These are phyloP conservation scores for Rhagium mordax DNA, from an alignment of 2,888 invertebrate genomes.

Conservation along the genomic window DNA sequence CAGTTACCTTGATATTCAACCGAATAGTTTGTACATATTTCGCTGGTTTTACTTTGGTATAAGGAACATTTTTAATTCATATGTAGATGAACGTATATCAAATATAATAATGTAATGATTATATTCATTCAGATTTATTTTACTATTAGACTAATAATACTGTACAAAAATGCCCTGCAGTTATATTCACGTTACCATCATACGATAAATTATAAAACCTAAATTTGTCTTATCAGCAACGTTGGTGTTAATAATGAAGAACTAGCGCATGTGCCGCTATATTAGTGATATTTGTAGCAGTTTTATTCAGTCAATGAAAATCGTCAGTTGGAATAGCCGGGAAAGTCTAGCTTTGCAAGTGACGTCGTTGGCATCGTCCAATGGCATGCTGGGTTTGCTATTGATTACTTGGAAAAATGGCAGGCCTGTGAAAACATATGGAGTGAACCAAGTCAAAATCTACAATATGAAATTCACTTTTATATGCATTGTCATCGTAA, in stretches of 20 bases:
- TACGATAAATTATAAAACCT: conserved; percentile 10
- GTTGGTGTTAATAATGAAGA: conserved; percentile 36
- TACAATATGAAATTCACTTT: conserved; percentile 65
- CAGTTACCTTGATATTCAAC: too few species aligned
- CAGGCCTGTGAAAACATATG: conserved; percentile 67
- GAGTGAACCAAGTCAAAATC: conserved; percentile 60
- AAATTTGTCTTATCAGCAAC: conserved; percentile 36
- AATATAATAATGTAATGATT: too few species aligned
- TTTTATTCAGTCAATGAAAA: conserved; percentile 53
- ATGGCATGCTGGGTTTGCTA: conserved; percentile 64
- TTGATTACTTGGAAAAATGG: conserved; percentile 67
- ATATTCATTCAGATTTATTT: not conserved
- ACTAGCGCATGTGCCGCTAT: conserved; percentile 54
- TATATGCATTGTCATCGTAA: conserved; percentile 62
- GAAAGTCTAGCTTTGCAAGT: conserved; percentile 49
- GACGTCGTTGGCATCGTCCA: conserved; percentile 61
- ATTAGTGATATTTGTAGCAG: conserved; percentile 44
- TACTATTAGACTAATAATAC: not conserved
- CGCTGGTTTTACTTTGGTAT: too few species aligned
- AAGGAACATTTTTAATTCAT: too few species aligned
- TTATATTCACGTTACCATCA: not conserved
- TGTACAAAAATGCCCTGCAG: not conserved
- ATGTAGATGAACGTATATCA: not conserved
- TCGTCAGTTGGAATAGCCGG: conserved; percentile 45
- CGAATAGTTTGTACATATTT: too few species aligned